phyloP scores from a whole-genome alignment of 1,140 invertebrate genomes.

The Drosophila kepulauana region DNA sequence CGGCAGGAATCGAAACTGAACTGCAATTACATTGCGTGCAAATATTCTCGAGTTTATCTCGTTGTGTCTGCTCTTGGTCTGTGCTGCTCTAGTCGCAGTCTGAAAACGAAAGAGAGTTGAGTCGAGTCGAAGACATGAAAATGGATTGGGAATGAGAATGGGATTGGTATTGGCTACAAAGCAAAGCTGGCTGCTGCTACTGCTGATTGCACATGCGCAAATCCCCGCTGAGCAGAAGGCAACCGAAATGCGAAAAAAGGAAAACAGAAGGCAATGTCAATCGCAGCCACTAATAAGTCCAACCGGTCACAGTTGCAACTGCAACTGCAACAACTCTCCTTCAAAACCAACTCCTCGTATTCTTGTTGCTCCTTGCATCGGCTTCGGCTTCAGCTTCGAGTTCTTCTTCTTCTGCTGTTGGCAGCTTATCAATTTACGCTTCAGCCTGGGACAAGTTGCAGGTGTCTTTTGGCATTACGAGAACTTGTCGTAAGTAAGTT shows the following conservation, averaged over 20 bases:
- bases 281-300: slow-evolving; percentile 68
- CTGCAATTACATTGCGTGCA: slow-evolving; percentile 75
- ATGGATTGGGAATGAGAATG: background rate
- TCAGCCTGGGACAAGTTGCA: slow-evolving; percentile 49
- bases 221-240: slow-evolving; percentile 42
- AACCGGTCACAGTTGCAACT: slow-evolving; percentile 56
- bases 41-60: slow-evolving; percentile 62
- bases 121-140: background rate
- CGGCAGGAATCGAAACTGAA: slow-evolving; percentile 21
- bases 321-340: slow-evolving; percentile 21
- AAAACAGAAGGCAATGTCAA: slow-evolving; percentile 62
- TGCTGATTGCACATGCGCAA: slow-evolving; percentile 44
- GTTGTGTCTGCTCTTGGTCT: slow-evolving; percentile 25
- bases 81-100: slow-evolving; percentile 9
- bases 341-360: background rate
- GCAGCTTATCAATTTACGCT: slow-evolving; percentile 81
- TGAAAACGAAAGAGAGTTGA: background rate
- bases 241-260: slow-evolving; percentile 9
- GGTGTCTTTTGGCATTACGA: slow-evolving; percentile 51
- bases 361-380: background rate
- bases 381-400: slow-evolving; percentile 3
- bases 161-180: slow-evolving; percentile 25
- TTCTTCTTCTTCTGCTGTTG: slow-evolving; percentile 17
- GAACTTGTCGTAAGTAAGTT: slow-evolving; percentile 27
- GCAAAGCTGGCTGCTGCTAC: background rate